Base-by-base conservation (phyloP, 2,888 invertebrate genomes). In the Tyria jacobaeae region DNA sequence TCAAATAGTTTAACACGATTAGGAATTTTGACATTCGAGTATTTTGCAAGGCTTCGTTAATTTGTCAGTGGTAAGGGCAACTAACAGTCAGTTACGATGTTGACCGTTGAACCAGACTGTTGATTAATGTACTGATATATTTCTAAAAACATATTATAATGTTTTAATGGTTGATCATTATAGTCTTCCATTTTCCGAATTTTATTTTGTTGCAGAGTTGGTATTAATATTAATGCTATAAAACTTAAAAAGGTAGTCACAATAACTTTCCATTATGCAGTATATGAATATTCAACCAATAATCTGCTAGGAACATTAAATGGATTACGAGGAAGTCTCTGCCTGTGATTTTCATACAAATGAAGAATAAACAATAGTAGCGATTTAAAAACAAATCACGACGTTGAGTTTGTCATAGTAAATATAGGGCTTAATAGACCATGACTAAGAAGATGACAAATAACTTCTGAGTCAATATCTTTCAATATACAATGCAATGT, bases 371-470 rank as follows among this genome's bases (percentile, higher is more conserved):
- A 44, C 54, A 55, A 39, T 44, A 17, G 27, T 44, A 21, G 21
- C 27, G 21, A 55, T 31, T 55, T 44, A 21, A 31, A 41, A 55
- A 31, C 27, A 44, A 53, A 25, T 1, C 9, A 44, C 31, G 31
- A 44, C 21, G 17, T 10, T 21, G 54, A 34, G 17, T 21, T 55
- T 31, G 44, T 31, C 31, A 21, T 25, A 37, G 14, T 52, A 39
- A 53, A 53, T 35, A 37, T 21, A 51, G 34, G 51, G 37, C 25
- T 39, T 25, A n/a, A 53, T 39, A 39, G 53, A 39, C 5, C 39
- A 53, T 53, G 53, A 53, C 53, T 53, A 53, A 53, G 17, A 27
- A 10, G 3, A 12, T 53, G 53, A 39, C n/a, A 53, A 53, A 25
- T 41, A 39, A 39, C 1, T 53, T 21, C 15, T 25, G 34, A 17